Percentiles rank a stretch among this genome's conserved stretches.
These are phyloP conservation scores for Enteromius argenteus DNA, from an alignment of 2,797 vertebrate species.

Conservation along the genomic window DNA sequence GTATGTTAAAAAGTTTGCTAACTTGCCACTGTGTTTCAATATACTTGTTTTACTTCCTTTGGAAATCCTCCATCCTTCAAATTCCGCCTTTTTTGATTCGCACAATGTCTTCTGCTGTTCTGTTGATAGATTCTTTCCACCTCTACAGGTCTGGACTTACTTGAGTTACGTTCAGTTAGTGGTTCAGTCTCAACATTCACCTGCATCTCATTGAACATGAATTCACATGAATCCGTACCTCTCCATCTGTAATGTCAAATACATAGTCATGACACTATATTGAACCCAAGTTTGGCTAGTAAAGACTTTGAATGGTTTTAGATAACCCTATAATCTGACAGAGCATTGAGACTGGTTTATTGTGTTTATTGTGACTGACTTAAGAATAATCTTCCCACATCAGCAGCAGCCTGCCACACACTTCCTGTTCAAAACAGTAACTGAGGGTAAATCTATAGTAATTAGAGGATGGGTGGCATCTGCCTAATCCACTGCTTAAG, in stretches of 20 bases:
- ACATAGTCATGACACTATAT: conserved; percentile 15
- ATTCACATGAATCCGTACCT: background rate
- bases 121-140: background rate
- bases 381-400: conserved; percentile 23
- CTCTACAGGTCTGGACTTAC: conserved; percentile 7
- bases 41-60: background rate
- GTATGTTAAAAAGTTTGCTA: conserved; percentile 26
- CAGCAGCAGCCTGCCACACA: conserved; percentile 17
- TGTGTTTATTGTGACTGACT: conserved; percentile 19
- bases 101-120: conserved; percentile 2
- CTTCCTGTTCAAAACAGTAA: conserved; percentile 18
- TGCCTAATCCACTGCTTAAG: conserved; percentile 21
- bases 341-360: background rate
- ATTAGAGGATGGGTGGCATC: conserved; percentile 47
- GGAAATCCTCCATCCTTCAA: background rate
- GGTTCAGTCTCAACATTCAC: conserved; percentile 2
- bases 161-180: background rate
- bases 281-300: conserved; percentile 10
- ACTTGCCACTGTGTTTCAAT: conserved; percentile 28
- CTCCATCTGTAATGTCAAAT: background rate
- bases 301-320: background rate
- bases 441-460: conserved; percentile 13
- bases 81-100: background rate
- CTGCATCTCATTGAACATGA: background rate
- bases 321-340: conserved; percentile 22